A percentile compares a stretch with the other conserved stretches of the same genome.
Conservation (phyloP, 2,113 vertebrate species). For the Limnothrissa miodon region DNA sequence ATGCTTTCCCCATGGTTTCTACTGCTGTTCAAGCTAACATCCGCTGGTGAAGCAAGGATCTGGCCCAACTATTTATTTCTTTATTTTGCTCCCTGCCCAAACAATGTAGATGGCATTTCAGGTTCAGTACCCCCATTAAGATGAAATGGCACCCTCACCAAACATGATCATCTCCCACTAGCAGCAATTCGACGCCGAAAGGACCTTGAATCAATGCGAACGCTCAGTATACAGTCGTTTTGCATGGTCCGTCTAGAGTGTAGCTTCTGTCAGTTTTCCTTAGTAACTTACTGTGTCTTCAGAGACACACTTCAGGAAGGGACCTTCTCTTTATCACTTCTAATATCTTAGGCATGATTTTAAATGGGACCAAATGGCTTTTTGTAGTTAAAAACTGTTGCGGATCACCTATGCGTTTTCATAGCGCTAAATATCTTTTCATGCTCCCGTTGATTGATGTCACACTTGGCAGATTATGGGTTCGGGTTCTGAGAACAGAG, state of each 20-base stretch:
- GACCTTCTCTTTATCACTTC: background rate
- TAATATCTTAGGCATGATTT: constrained; percentile 7
- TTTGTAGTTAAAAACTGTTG: background rate
- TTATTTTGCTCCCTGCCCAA: background rate
- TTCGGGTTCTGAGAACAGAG: background rate
- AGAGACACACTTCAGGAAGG: background rate
- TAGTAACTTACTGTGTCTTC: background rate
- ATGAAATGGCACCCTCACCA: background rate
- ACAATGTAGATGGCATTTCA: background rate
- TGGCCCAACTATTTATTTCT: background rate
- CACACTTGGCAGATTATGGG: background rate
- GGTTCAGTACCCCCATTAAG: background rate
- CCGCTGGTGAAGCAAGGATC: background rate
- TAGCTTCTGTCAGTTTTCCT: background rate
- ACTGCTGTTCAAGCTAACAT: constrained; percentile 15
- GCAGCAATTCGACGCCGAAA: background rate
- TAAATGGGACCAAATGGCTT: background rate
- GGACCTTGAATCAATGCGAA: background rate
- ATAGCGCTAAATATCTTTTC: background rate
- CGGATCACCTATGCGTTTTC: background rate
- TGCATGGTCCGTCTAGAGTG: background rate
- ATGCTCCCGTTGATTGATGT: background rate
- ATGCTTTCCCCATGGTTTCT: constrained; percentile 29
- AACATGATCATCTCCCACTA: background rate
- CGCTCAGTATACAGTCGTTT: background rate